Evolutionary conservation across 2,888 invertebrate genomes (phyloP), one percentile per base, ranked within the genome.

Genomic region (Aphelenchoides bicaudatus): DNA sequence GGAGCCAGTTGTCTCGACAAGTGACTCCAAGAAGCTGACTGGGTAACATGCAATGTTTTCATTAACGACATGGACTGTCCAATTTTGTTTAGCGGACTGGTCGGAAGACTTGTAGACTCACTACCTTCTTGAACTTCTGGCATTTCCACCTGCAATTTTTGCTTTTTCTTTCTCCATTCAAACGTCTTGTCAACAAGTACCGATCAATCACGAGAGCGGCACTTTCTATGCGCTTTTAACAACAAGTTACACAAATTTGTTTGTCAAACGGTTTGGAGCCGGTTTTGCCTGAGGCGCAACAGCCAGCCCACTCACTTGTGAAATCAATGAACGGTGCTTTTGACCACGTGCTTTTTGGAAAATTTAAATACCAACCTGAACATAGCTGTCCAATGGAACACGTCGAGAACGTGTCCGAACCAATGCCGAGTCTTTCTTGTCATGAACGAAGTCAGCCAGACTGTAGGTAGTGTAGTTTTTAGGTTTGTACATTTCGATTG

Each of bases 381-480:
- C 43, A n/a, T 43, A 43, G 6, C 25, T 25, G 8, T 43, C 43
- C 10, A 25, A 21, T 10, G 43, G 16, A 25, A 43, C 43, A 8
- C 43, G 43, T 21, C 43, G 10, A n/a, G 48, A 29, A 28, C 31
- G 58, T 4, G 19, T n/a, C 28, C 51, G 61, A 13, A 53, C 56
- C 28, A 58, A 51, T 28, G 58, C 63, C 25, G 58, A 54, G 27
- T 56, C 19, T 13, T 43, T 27, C 16, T 62, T 62, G 16, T 62
- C 54, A 34, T 34, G 31, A 39, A 62, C 50, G 48, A 52, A 62
- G 49, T 62, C 64, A 13, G 65, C 50, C 50, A 62, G 34, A 16
- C 31, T 47, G 51, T 47, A 62, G 23, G 61, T 47, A 19, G 43
- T 47, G n/a, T 46, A 25, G n/a, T n/a, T n/a, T 19, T 43, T 39